Base-by-base conservation (phyloP, 2,888 invertebrate species). In the Latrodectus elegans region DNA sequence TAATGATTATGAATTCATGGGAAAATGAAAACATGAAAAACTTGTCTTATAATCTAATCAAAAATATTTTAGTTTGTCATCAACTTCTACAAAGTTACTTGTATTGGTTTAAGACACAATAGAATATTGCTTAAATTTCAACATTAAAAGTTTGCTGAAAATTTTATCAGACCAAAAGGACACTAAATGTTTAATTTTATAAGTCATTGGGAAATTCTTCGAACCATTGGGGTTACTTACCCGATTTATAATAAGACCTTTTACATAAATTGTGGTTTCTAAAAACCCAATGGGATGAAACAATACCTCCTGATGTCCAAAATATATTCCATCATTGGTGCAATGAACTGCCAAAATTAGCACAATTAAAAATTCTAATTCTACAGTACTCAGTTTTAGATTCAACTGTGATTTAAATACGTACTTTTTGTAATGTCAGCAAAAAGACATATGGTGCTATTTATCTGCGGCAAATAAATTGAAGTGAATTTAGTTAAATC, bases 391-490 rank as follows among this genome's bases (percentile, higher is more conserved):
- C 49, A 22, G 12, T 10, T 38, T 4, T 17, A 8, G 6, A 17
- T 51, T 51, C n/a, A n/a, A 4, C 11, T 17, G 11, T n/a, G 4
- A 60, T 22, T 51, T 51, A 76, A 76, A 67, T 76, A 8, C 65
- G 1, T 67, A 49, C 12, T 71, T 38, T 38, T 6, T 38, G 38
- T 10, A 55, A 71, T 38, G 79, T 38, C 15, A 53, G 22, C 55
- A 79, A 70, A 52, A 8, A 8, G 1, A 55, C 55, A 8, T 70
- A 55, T n/a, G 55, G 71, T 10, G n/a, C 12, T 6, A 38, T 70
- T 15, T 79, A 70, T 38, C 15, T 79, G n/a, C 68, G 68, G 17
- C 38, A 70, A 26, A 38, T 15, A 17, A 70, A 55, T 55, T 15
- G 53, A 68, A 65, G 38, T 38, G 0, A 38, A 38, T 1, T 4